Base-by-base conservation (phyloP, 2,888 invertebrate genomes). In the Aleiodes alternator region DNA sequence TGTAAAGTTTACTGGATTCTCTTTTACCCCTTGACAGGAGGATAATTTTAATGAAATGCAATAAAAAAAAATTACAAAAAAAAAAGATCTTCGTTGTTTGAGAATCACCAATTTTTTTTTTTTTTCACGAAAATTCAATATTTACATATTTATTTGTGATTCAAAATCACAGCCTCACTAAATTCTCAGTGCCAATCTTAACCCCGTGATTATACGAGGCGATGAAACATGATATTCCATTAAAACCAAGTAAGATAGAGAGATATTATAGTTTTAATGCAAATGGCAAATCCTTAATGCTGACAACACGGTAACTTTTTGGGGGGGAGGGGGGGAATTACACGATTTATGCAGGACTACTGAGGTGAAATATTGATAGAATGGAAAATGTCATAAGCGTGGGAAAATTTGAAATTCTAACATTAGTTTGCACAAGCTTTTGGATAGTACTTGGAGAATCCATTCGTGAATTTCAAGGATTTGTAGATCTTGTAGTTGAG, bases 341-440 rank as follows among this genome's bases (percentile, higher is more conserved):
- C 57, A 3, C n/a, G 31, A n/a, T 57, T 12, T 57, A 57, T 57
- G 23, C 57, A 29, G 29, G 7, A 11, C 56, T 4, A 23, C 9
- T 11, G 23, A 56, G 29, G n/a, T 23, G 56, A 56, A 61, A 34
- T 61, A 43, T 14, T 14, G 61, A 38, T 61, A 43, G 34, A 38
- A 61, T 43, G 43, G 43, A 11, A 43, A 61, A 61, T 16, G 61
- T n/a, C 38, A 61, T 61, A 61, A 61, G 11, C 14, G 34, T 34
- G 43, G 4, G n/a, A 31, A 34, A 43, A 61, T 61, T 61, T 61
- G 38, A 61, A 61, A 59, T 59, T 23, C 59, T 59, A 59, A 59
- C 59, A n/a, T 34, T 6, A 34, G 34, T 59, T 59, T 43, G 43
- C 11, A 12, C 59, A 59, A 11, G 34, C 12, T 12, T 29, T 57